These are phyloP conservation scores for Cheirogaleus medius DNA, from an alignment of 2,113 vertebrate genomes.

Conservation along the genomic window DNA sequence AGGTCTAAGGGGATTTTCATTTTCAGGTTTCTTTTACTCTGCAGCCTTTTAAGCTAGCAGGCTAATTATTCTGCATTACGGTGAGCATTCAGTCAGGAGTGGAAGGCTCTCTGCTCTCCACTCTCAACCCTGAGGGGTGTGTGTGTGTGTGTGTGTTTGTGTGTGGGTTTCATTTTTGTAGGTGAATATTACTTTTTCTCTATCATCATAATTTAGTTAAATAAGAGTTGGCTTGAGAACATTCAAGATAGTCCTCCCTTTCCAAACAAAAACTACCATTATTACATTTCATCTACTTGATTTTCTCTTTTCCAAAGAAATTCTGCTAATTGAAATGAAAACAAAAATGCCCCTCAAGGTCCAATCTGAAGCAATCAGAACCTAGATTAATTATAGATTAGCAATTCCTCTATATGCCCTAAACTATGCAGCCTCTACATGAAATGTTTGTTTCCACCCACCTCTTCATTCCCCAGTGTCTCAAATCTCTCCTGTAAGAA, in stretches of 20 bases:
- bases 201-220: neutral
- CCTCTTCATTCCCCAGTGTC: no score
- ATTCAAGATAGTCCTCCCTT: neutral
- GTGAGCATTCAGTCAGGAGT: neutral
- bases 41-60: conserved; percentile 56
- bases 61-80: conserved; percentile 45
- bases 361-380: neutral
- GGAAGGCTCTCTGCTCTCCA: neutral
- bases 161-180: neutral
- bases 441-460: neutral
- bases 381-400: neutral
- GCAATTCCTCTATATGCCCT: no score
- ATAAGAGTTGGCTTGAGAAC: neutral
- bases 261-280: neutral
- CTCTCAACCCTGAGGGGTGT: neutral
- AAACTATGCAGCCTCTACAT: neutral
- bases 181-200: neutral
- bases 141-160: neutral
- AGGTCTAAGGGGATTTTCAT: conserved; percentile 63
- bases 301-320: neutral
- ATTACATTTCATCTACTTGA: neutral
- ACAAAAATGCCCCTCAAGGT: neutral
- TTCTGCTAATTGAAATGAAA: neutral
- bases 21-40: conserved; percentile 59
- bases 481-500: neutral